Evolutionary conservation across 2,113 vertebrate species (phyloP).

Genomic region (Aspidoscelis tigris): DNA sequence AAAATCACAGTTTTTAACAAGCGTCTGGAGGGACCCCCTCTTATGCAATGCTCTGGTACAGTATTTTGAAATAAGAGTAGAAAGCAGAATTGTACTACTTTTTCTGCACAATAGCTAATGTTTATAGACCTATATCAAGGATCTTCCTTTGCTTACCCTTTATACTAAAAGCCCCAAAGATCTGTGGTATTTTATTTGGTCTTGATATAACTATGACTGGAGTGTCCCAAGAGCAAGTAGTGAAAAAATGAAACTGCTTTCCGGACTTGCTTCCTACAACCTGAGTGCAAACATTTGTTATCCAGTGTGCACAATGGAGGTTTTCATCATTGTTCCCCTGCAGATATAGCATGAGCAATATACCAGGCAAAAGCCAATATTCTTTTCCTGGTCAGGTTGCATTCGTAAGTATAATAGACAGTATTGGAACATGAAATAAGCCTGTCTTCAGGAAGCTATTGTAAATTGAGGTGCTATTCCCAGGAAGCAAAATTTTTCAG

Average conservation of each 20-base stretch:
- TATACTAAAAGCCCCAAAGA: too few relatives aligned
- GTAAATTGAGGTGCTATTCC: neutral
- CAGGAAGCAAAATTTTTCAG: neutral
- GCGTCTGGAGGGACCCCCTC: too few relatives aligned
- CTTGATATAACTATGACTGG: too few relatives aligned
- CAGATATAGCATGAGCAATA: rapidly evolving
- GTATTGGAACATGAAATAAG: neutral
- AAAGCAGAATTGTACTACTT: too few relatives aligned
- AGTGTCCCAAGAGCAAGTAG: neutral
- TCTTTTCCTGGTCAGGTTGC: neutral
- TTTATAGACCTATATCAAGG: too few relatives aligned
- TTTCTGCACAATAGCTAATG: too few relatives aligned
- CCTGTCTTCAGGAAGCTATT: neutral
- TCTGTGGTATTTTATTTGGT: too few relatives aligned
- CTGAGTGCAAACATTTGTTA: neutral
- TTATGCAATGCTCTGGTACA: too few relatives aligned
- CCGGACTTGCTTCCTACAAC: neutral
- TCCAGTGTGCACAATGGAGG: neutral
- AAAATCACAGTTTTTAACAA: too few relatives aligned
- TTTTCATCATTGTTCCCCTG: neutral
- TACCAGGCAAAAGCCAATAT: slow-evolving; percentile 10
- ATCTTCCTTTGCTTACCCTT: too few relatives aligned
- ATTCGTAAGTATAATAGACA: neutral
- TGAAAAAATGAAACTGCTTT: slow-evolving; percentile 6
- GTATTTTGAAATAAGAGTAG: too few relatives aligned